Base-by-base conservation (phyloP, 1,140 invertebrate genomes). In the Anagrus nilaparvatae region DNA sequence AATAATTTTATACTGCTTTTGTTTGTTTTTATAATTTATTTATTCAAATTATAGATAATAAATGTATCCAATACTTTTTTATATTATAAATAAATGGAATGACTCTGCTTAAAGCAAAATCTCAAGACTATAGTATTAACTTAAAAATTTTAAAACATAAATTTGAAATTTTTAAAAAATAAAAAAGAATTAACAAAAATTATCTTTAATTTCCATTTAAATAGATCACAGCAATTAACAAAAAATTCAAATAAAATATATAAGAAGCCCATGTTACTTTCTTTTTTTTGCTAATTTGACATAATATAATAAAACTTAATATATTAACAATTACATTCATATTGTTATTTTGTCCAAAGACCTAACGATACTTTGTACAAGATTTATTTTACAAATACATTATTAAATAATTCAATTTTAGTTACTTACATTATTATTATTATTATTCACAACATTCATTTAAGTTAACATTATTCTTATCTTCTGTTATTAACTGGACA, bases 351-450 rank as follows among this genome's bases (percentile, higher is more conserved):
- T 58, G 54, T 53, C 54, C 54, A 60, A 60, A 60, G 55, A 63
- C 53, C 56, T 61, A 63, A 64, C 58, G 57, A 64, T 65, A 64
- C 59, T 65, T 67, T 67, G 62, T 67, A 66, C 62, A 67, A 62
- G 53, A 58, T 65, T 57, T 64, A 66, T 67, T 52, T 60, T 64
- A 65, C 62, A 66, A 61, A 66, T 64, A 62, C 61, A 65, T 63
- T 64, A 65, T n/a, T n/a, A 57, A 59, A 65, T 47, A 58, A 55
- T 54, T 51, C 53, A 57, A 50, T 63, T 59, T 55, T 31, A 39
- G 38, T 35, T 36, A 36, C 50, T 46, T 28, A 51, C 32, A 40
- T 37, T 17, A 37, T 49, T 44, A 46, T 53, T 52, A 44, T 25
- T 10, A 34, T 40, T 40, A 43, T 39, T 46, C 25, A 40, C 27